Evolutionary conservation across 2,797 vertebrate genomes (phyloP), one percentile per base, ranked within the genome.

Genomic region (Choloepus didactylus): DNA sequence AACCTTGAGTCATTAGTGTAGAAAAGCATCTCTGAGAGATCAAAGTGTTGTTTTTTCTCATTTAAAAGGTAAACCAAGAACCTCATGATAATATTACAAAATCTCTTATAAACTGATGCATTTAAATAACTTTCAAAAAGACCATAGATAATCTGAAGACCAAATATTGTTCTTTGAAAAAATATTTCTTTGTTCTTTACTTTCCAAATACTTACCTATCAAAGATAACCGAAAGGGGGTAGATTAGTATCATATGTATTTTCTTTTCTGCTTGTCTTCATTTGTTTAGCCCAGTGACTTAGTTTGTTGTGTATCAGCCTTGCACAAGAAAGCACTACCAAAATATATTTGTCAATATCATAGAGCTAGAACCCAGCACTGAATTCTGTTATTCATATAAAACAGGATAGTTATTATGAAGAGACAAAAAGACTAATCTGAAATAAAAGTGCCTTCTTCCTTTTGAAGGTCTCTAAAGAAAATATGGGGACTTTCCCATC

Each of bases 101-200:
- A 16, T 9, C 19, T 38, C 38, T 21, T 49, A 73, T 38, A 91
- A 89, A 27, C 49, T 10, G 0, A 44, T 79, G 18, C 6, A 11
- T 91, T 91, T 88, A 46, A 93, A 87, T 75, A 70, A 77, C 6
- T 44, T 81, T 70, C 41, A 67, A 15, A 85, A 80, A 91, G 5
- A 72, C 9, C 35, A 18, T 23, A 27, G 19, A n/a, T n/a, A 80
- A 64, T 25, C 38, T 75, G 12, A 35, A 69, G n/a, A 80, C n/a
- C 73, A 82, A 79, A 44, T 76, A 49, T 35, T 31, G 9, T 81
- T 14, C 18, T 86, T 94, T 89, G 38, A 49, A 51, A 85, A 93
- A 35, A 35, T 35, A 35, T 35, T 35, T 41, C n/a, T 80, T 60
- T 91, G 14, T 46, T 82, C 29, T 72, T 86, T 69, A 66, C 11